Base-by-base conservation (phyloP, 2,797 vertebrate genomes). In the Lindbergichthys nudifrons region DNA sequence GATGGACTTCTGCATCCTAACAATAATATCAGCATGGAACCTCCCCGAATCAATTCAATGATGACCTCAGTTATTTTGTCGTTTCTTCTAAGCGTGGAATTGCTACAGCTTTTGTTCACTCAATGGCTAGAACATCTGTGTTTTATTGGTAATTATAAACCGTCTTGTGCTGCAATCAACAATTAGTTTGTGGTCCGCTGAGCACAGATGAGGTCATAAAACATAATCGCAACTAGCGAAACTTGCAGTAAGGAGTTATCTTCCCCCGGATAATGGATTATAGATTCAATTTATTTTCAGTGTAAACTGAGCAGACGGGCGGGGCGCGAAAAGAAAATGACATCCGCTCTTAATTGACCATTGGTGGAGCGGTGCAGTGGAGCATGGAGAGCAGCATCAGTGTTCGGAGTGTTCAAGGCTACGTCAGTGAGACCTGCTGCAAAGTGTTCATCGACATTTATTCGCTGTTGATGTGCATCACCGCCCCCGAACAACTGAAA, bases 281-380 rank as follows among this genome's bases (percentile, higher is more conserved):
- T 82, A 89, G 88, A 92, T 92, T 92, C 50, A 81, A 91, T 92
- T 92, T 91, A 83, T 90, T 91, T 91, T 87, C 74, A 26, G 71
- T 83, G 73, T 90, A 84, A 81, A 81, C 73, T 76, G 70, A 86
- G 85, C 67, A 84, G 84, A 88, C 82, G 82, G 80, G 83, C 61
- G 60, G 87, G 79, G 79, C 79, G 63, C 12, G 6, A 56, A 72
- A 82, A 71, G 74, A 88, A 92, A 85, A 88, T 84, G 80, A 87
- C 89, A 88, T 86, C 80, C 73, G 52, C 85, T 88, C 89, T 92
- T 91, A 92, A 93, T 91, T 92, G 92, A 87, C 81, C 82, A 69
- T 75, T 46, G 73, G 74, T 73, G 76, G 41, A 61, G 76, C 79
- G 68, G 83, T 75, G 81, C 85, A 81, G 41, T 10, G 67, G 74